Evolutionary conservation across 2,113 vertebrate species (phyloP).

Genomic region (Paradoxurus hermaphroditus): DNA sequence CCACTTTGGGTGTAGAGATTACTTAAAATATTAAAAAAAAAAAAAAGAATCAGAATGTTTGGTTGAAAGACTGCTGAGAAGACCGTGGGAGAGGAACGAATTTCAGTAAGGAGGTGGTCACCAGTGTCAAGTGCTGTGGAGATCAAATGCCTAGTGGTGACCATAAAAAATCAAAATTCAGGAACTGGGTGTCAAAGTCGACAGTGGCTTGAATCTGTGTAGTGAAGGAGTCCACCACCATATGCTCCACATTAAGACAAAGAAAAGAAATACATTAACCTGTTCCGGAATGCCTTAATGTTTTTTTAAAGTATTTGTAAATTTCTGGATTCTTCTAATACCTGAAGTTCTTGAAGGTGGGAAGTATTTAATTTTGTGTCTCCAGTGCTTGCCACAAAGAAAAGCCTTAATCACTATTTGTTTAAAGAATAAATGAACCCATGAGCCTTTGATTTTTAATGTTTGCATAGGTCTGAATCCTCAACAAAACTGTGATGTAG

Average conservation of each 20-base stretch:
- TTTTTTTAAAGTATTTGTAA: not conserved
- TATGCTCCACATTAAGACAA: not conserved
- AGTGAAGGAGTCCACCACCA: not conserved
- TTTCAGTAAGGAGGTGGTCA: not conserved
- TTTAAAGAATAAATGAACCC: not conserved
- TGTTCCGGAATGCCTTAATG: not conserved
- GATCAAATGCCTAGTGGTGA: not conserved
- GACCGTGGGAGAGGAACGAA: not conserved
- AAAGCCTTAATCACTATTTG: not conserved
- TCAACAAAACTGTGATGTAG: not conserved
- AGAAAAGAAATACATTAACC: not conserved
- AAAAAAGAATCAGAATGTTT: not conserved
- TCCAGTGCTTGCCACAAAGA: not conserved
- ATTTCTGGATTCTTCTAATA: not conserved
- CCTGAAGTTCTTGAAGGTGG: not conserved
- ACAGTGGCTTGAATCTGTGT: not conserved
- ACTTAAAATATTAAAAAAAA: too few species aligned
- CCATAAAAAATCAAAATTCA: not conserved
- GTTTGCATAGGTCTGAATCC: not conserved
- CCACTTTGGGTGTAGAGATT: too few species aligned
- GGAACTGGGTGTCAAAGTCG: not conserved
- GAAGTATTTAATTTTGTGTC: not conserved
- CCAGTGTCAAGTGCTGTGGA: not conserved
- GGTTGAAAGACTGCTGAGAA: not conserved
- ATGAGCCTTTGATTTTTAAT: not conserved